Evolutionary conservation across 1,140 invertebrate genomes (phyloP), one percentile per base, ranked within the genome.

Genomic region (Sycophaga agraensis): DNA sequence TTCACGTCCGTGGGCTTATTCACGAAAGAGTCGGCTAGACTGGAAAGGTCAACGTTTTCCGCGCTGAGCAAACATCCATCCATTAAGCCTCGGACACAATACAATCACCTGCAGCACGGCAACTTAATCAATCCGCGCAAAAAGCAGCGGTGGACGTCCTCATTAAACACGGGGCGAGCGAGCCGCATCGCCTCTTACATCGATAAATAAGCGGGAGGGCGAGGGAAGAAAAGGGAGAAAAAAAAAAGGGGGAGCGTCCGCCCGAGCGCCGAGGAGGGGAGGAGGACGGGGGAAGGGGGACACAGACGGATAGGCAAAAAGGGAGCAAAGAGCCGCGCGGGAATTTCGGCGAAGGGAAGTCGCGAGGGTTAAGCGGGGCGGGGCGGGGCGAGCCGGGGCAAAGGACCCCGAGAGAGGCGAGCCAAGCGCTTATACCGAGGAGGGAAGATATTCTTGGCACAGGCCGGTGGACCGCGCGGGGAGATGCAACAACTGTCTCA

Each of bases 401-500:
- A 60, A 60, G 39, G 48, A 53, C 59, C 26, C 22, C 34, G 31
- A 9, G 24, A 34, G 19, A 11, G 42, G 14, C 19, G 16, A 6
- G 11, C 14, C 16, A 7, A 19, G 46, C 19, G 9, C 28, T 16
- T 11, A 4, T 11, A 57, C 21, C 12, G 22, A 45, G 17, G 4
- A 21, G n/a, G 17, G 11, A 42, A 56, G 60, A 63, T 63, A 63
- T 63, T 63, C 46, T 63, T 51, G 60, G 60, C 46, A 14, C 35
- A 16, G n/a, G 31, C 21, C 2, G 21, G 24, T 28, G 17, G 35
- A 22, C 19, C 24, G 26, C 17, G 14, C 55, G 12, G 22, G 7
- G 21, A 63, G 53, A 63, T 49, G 37, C 61, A 45, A 58, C 61
- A 63, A 58, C 54, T 63, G 61, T 58, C 49, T 63, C 28, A 28